Percentiles rank a stretch among this genome's conserved stretches.
These are phyloP conservation scores for Trissolcus japonicus DNA, from an alignment of 2,888 invertebrate genomes.

Conservation along the genomic window DNA sequence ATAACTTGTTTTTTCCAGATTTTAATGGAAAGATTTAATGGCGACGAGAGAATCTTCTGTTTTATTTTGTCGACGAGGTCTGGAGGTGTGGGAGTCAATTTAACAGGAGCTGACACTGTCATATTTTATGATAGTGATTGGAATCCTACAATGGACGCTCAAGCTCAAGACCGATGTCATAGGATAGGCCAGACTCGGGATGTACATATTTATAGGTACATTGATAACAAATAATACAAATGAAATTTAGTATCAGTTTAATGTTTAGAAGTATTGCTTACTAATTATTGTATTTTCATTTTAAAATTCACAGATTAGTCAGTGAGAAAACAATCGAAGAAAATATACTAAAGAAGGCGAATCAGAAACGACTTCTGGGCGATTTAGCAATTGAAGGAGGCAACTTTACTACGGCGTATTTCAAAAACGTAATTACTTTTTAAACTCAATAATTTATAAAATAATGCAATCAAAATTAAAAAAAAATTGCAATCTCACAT, in stretches of 20 bases:
- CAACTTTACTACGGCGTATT: constrained; percentile 97
- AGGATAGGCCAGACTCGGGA: constrained; percentile 99
- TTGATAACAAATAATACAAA: neutral
- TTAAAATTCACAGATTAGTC: constrained; percentile 82
- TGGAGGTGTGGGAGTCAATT: constrained; percentile 84
- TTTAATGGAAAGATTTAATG: constrained; percentile 98
- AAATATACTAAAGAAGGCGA: constrained; percentile 99
- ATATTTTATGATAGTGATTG: constrained; percentile 99
- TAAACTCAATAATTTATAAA: neutral
- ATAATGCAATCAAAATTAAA: neutral
- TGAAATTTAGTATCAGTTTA: neutral
- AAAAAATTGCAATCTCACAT: neutral
- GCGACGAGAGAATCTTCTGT: constrained; percentile 94
- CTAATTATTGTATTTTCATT: neutral
- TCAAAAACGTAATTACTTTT: constrained; percentile 83
- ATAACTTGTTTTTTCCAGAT: constrained; percentile 76
- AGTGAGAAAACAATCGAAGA: constrained; percentile 99
- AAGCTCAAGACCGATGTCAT: constrained; percentile 97
- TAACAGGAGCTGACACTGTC: constrained; percentile 99
- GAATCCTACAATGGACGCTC: constrained; percentile 99
- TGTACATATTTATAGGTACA: constrained; percentile 93
- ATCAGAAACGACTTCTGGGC: constrained; percentile 96
- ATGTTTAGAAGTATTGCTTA: neutral
- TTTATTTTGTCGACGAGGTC: constrained; percentile 98
- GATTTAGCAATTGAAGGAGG: constrained; percentile 99